Percentiles rank a stretch among this genome's conserved stretches.
These are phyloP conservation scores for Kradibia gibbosae DNA, from an alignment of 1,140 invertebrate genomes.

Conservation along the genomic window DNA sequence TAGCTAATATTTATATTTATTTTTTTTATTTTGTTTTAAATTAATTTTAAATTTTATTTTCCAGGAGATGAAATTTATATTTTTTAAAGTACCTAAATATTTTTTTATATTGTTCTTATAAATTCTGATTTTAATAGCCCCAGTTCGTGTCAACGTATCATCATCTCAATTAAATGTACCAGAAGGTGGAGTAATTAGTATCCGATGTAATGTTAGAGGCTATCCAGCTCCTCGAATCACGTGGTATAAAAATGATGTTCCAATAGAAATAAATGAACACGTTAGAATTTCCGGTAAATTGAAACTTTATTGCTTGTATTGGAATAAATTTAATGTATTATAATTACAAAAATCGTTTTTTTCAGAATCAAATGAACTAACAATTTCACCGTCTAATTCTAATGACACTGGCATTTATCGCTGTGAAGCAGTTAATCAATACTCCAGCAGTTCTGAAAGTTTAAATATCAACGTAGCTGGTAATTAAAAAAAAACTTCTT, in stretches of 20 bases:
- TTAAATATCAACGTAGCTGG: constrained; percentile 81
- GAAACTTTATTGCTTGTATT: neutral
- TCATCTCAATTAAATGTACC: constrained; percentile 74
- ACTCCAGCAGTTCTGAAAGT: constrained; percentile 76
- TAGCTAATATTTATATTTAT: neutral
- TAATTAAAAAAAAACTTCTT: constrained; percentile 63
- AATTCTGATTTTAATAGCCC: constrained; percentile 69
- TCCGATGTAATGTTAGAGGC: constrained; percentile 84
- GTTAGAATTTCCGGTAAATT: constrained; percentile 77
- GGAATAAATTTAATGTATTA: neutral
- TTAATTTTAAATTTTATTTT: constrained; percentile 26
- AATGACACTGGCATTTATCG: constrained; percentile 84
- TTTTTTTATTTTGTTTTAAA: neutral
- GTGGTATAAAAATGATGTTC: constrained; percentile 84
- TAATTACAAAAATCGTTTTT: constrained; percentile 43
- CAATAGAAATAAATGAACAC: constrained; percentile 72
- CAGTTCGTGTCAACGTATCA: constrained; percentile 76
- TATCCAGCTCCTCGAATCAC: constrained; percentile 81
- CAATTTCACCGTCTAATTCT: constrained; percentile 76
- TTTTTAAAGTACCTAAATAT: no score
- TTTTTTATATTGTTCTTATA: neutral
- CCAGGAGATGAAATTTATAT: no score
- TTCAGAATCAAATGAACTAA: constrained; percentile 79
- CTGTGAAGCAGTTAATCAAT: constrained; percentile 84
- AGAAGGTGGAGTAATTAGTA: constrained; percentile 78